A percentile compares a stretch with the other conserved stretches of the same genome.
Conservation (phyloP, 2,113 vertebrate species). For the Stegostoma tigrinum region DNA sequence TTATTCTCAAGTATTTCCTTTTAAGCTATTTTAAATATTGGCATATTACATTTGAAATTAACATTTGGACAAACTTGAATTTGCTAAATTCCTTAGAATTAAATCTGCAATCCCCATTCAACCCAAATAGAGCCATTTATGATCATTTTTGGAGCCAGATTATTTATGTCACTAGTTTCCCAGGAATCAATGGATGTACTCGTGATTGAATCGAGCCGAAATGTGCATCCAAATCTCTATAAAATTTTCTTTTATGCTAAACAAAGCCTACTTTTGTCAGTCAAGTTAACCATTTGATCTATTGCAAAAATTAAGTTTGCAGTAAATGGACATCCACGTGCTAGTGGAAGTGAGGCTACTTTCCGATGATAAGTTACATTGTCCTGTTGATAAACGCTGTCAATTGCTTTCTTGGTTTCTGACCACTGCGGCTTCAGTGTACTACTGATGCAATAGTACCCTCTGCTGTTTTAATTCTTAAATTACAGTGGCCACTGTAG, state of each 20-base stretch:
- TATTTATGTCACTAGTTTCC: background rate
- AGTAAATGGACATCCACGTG: background rate
- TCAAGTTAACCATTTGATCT: slow-evolving; percentile 17
- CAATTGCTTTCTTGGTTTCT: background rate
- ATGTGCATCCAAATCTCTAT: background rate
- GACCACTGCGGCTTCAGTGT: background rate
- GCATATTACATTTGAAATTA: background rate
- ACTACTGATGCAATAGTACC: slow-evolving; percentile 81
- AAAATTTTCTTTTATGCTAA: background rate
- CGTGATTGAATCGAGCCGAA: background rate
- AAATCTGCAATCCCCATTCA: background rate
- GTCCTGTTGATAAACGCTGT: slow-evolving; percentile 5
- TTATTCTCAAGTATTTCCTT: background rate
- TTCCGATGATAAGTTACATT: slow-evolving; percentile 9
- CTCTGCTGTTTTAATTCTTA: slow-evolving; percentile 59
- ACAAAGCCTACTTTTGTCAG: background rate
- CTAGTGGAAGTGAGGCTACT: background rate
- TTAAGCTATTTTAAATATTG: background rate
- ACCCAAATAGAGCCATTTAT: background rate
- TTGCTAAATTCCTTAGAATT: background rate
- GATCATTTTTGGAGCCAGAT: background rate
- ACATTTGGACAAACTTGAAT: background rate
- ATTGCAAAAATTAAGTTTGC: background rate
- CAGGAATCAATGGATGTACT: background rate
- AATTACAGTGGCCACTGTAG: background rate